phyloP scores from a whole-genome alignment of 2,888 invertebrate genomes.

The Cephus spinipes region DNA sequence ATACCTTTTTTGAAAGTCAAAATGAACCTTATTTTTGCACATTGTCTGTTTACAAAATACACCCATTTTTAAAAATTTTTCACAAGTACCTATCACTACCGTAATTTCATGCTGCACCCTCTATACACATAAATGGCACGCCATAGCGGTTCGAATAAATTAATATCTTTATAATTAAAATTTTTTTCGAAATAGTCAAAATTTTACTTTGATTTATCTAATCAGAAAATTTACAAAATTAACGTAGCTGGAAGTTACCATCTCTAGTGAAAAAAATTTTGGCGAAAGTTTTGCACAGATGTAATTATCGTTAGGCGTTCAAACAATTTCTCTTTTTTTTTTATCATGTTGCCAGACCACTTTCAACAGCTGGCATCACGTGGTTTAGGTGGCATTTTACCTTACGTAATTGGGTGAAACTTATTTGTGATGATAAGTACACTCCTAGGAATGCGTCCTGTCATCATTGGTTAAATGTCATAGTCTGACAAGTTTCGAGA shows the following conservation, averaged over 20 bases:
- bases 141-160: background rate
- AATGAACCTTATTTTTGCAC: background rate
- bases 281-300: background rate
- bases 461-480: slow-evolving; percentile 6
- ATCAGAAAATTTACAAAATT: background rate
- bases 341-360: background rate
- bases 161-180: background rate
- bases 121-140: too few species aligned
- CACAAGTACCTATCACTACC: too few species aligned
- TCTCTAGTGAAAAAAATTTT: background rate
- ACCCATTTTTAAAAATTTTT: too few species aligned
- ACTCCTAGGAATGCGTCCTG: background rate
- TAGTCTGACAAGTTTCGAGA: background rate
- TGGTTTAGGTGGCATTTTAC: slow-evolving; percentile 22
- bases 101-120: background rate
- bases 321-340: background rate
- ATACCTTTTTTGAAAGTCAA: background rate
- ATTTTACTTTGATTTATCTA: too few species aligned
- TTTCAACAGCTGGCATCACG: background rate
- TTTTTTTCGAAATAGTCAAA: too few species aligned
- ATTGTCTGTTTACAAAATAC: too few species aligned
- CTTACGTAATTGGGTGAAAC: slow-evolving; percentile 41
- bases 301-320: background rate
- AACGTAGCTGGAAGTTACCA: background rate
- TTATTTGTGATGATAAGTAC: slow-evolving; percentile 19